A percentile compares a stretch with the other conserved stretches of the same genome.
Evolutionary conservation across 2,113 vertebrate genomes (phyloP).

Genomic region (Paraplagusia blochii): DNA sequence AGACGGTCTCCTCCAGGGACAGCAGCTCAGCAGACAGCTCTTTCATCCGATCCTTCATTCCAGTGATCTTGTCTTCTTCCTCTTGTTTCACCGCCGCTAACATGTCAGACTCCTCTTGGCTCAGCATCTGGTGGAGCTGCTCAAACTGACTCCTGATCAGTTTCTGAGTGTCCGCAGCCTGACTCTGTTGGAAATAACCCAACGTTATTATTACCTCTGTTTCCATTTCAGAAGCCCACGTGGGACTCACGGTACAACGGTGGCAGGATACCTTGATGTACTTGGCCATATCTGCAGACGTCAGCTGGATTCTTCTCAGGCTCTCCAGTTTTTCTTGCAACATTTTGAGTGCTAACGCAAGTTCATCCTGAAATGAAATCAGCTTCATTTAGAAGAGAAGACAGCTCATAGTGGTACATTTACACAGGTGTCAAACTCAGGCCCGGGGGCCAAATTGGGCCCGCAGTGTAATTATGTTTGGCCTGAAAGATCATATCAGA

Average conservation of each 20-base stretch:
- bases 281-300: conserved; percentile 40
- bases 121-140: conserved; percentile 65
- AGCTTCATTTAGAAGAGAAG: conserved; percentile 3
- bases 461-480: too few relatives aligned
- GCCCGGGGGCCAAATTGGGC: too few relatives aligned
- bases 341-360: conserved; percentile 50
- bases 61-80: conserved; percentile 56
- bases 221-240: not conserved
- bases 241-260: not conserved
- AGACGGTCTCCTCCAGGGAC: conserved; percentile 58
- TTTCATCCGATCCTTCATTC: conserved; percentile 50
- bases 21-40: conserved; percentile 45
- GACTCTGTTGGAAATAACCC: conserved; percentile 41
- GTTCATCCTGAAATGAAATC: conserved; percentile 58
- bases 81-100: conserved; percentile 65
- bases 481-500: too few relatives aligned
- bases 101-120: conserved; percentile 58
- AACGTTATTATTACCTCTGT: not conserved
- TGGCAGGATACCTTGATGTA: conserved; percentile 62
- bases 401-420: not conserved
- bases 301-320: conserved; percentile 35
- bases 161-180: conserved; percentile 50
- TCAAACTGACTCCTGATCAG: conserved; percentile 68
- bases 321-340: conserved; percentile 58
- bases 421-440: too few relatives aligned